Percentiles rank a stretch among this genome's conserved stretches.
Conservation (phyloP, 2,113 vertebrate species). For the Amblyornis subalaris region DNA sequence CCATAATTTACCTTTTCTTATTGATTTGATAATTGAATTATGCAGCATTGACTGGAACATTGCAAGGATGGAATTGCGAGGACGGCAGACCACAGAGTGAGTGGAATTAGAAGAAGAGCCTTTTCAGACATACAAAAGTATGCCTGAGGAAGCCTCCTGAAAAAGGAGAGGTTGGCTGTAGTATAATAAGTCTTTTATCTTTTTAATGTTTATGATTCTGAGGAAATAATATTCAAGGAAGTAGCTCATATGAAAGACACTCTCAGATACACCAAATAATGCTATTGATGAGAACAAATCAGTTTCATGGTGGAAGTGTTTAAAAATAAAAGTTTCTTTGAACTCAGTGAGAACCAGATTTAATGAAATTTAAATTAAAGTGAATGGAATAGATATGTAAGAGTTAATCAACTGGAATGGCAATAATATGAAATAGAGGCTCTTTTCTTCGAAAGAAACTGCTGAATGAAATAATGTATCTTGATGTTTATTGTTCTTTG, state of each 20-base stretch:
- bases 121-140: neutral
- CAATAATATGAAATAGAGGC: neutral
- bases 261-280: constrained; percentile 25
- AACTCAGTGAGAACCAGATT: constrained; percentile 30
- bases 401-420: constrained; percentile 37
- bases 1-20: neutral
- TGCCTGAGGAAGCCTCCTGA: neutral
- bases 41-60: neutral
- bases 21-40: neutral
- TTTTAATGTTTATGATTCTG: constrained; percentile 24
- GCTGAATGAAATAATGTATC: neutral
- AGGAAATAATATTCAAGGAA: constrained; percentile 20
- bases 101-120: neutral
- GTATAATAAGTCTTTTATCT: neutral
- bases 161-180: neutral
- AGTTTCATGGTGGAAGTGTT: constrained; percentile 18
- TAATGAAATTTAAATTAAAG: constrained; percentile 55
- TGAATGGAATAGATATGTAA: neutral
- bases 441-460: neutral
- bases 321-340: constrained; percentile 53
- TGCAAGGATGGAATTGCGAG: neutral
- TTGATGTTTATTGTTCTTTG: constrained; percentile 46
- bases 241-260: neutral
- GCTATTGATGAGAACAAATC: constrained; percentile 38
- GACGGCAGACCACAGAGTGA: neutral